These are phyloP conservation scores for Alosa sapidissima DNA, from an alignment of 2,797 vertebrate species.

Conservation along the genomic window DNA sequence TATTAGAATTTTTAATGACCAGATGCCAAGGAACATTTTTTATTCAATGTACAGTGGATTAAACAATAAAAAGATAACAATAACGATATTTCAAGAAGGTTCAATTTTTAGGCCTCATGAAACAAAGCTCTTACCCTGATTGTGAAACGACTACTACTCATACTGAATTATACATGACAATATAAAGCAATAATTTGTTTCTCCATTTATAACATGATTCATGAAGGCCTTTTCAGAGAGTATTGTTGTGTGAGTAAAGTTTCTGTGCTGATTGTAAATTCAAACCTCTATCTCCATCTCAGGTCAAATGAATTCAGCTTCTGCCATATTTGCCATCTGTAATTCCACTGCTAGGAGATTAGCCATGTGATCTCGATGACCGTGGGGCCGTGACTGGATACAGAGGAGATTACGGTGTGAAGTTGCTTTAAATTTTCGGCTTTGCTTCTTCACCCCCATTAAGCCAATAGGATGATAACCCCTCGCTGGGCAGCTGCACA, in stretches of 20 bases:
- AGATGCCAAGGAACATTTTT: too few relatives aligned
- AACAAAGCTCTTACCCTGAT: too few relatives aligned
- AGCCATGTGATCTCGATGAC: conserved; percentile 47
- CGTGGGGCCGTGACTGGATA: conserved; percentile 40
- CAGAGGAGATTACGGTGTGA: conserved; percentile 45
- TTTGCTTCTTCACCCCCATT: conserved; percentile 50
- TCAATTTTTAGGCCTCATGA: too few relatives aligned
- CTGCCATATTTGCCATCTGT: conserved; percentile 59
- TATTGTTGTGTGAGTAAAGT: background rate
- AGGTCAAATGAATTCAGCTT: conserved; percentile 64
- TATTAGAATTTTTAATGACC: too few relatives aligned
- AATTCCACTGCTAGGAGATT: conserved; percentile 54
- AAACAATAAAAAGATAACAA: too few relatives aligned
- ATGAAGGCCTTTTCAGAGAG: too few relatives aligned
- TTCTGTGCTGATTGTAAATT: background rate
- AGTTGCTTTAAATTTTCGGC: conserved; percentile 48
- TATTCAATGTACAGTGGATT: too few relatives aligned
- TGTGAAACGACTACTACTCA: too few relatives aligned
- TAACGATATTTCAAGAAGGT: too few relatives aligned
- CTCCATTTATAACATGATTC: background rate
- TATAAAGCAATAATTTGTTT: background rate
- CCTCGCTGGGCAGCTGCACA: conserved; percentile 36
- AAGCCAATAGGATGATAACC: conserved; percentile 55
- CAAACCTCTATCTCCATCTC: conserved; percentile 29
- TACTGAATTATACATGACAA: background rate